Percentiles rank a stretch among this genome's conserved stretches.
These are phyloP conservation scores for Paradisaea rubra DNA, from an alignment of 2,113 vertebrate genomes.

Conservation along the genomic window DNA sequence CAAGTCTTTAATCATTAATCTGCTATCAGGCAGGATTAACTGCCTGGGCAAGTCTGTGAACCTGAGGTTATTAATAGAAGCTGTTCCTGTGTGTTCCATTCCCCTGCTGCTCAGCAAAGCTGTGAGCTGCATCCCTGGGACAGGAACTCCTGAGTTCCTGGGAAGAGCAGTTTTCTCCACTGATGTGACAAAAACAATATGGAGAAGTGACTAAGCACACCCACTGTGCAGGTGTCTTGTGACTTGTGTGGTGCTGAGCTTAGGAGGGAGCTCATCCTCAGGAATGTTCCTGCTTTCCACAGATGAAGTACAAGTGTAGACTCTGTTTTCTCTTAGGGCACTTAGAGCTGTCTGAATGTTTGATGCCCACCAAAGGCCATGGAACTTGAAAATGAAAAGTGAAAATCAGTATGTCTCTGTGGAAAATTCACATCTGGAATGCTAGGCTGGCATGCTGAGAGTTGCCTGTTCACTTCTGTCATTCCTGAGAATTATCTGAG, in stretches of 20 bases:
- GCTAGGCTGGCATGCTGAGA: neutral
- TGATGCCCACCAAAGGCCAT: neutral
- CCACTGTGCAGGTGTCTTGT: neutral
- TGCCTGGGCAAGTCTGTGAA: constrained; percentile 16
- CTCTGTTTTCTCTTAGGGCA: neutral
- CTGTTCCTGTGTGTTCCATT: neutral
- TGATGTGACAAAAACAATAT: neutral
- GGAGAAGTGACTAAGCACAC: neutral
- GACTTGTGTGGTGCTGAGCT: neutral
- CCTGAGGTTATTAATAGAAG: neutral
- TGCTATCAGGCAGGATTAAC: constrained; percentile 19
- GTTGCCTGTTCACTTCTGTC: neutral
- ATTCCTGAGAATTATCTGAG: neutral
- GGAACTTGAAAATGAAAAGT: neutral
- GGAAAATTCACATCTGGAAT: neutral
- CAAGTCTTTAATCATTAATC: constrained; percentile 55
- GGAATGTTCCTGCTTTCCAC: neutral
- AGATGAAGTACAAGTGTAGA: neutral
- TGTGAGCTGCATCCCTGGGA: neutral
- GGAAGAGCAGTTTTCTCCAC: neutral
- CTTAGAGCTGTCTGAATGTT: neutral
- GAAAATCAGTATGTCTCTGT: neutral
- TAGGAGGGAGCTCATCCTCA: neutral
- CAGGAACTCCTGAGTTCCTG: neutral
- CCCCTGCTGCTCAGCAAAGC: neutral